phyloP scores from a whole-genome alignment of 2,888 invertebrate species.

The Oscheius sp. region DNA sequence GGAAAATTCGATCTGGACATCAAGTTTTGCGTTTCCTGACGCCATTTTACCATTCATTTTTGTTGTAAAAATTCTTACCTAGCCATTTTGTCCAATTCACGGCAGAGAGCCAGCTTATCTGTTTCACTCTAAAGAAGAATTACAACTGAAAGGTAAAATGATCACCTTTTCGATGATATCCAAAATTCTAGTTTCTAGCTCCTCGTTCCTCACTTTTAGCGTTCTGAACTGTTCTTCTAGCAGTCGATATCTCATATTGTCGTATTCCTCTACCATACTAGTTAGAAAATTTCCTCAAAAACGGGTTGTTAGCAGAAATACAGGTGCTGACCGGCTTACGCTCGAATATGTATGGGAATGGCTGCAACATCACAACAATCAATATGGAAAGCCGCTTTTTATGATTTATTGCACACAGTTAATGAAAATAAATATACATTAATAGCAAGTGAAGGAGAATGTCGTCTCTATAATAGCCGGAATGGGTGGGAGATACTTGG shows the following conservation, averaged over 20 bases:
- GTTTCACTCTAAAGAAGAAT: slow-evolving; percentile 15
- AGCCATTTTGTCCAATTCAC: slow-evolving; percentile 25
- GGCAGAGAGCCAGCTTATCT: slow-evolving; percentile 12
- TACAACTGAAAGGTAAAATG: not conserved
- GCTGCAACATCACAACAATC: too few relatives aligned
- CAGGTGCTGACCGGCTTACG: too few relatives aligned
- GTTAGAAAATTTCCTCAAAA: too few relatives aligned
- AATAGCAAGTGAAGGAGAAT: slow-evolving; percentile 19
- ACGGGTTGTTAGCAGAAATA: too few relatives aligned
- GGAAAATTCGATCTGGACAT: too few relatives aligned
- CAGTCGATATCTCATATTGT: slow-evolving; percentile 23
- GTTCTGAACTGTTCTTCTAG: slow-evolving; percentile 30
- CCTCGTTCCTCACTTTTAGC: slow-evolving; percentile 32
- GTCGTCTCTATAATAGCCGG: not conserved
- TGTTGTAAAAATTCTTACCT: not conserved
- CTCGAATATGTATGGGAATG: too few relatives aligned
- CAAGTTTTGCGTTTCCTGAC: too few relatives aligned
- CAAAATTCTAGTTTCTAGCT: slow-evolving; percentile 26
- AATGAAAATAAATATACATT: not conserved
- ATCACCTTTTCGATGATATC: slow-evolving; percentile 36
- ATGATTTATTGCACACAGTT: not conserved
- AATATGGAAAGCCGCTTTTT: too few relatives aligned
- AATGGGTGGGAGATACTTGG: not conserved
- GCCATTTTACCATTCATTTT: too few relatives aligned
- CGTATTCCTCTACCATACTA: slow-evolving; percentile 15